Base-by-base conservation (phyloP, 2,888 invertebrate species). In the Tortricodes alternella region DNA sequence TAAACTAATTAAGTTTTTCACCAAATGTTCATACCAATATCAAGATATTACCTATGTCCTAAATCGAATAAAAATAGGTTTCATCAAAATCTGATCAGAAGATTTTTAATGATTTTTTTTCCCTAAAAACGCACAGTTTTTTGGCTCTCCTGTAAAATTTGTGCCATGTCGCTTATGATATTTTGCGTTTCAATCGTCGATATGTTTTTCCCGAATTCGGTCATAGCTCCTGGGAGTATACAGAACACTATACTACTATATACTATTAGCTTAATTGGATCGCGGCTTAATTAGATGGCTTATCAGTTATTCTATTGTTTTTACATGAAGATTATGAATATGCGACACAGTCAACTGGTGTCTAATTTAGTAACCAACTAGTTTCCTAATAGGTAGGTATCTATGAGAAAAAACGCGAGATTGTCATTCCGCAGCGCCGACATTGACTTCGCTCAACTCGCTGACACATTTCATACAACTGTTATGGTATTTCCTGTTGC, bases 401-500 rank as follows among this genome's bases (percentile, higher is more conserved):
- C 19, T 37, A 38, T 49, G 16, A 56, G 50, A 44, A 56, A n/a
- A 50, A 50, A 19, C 44, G 23, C 44, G 38, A 35, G 23, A 43
- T 29, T 44, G 11, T 37, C 49, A 56, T 56, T 56, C 55, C 49
- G n/a, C 19, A 35, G 15, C 19, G n/a, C 15, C n/a, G 56, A 44
- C 56, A 49, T 56, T 56, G 56, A 50, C 49, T 49, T 27, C 24
- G 23, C 35, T 34, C n/a, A n/a, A 7, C 16, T 13, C 3, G 48
- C 41, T 55, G 55, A 55, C 34, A 48, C 48, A 55, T 55, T 48
- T 19, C 16, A 41, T 48, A 41, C 53, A 53, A 39, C 27, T 48
- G 41, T 16, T 29, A 32, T 50, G 56, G 50, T 37, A 56, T 50
- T 56, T 56, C 50, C 56, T 56, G 23, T 56, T 38, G 44, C 49